These are phyloP conservation scores for Lordiphosa andalusiaca DNA, from an alignment of 2,888 invertebrate species.

Conservation along the genomic window DNA sequence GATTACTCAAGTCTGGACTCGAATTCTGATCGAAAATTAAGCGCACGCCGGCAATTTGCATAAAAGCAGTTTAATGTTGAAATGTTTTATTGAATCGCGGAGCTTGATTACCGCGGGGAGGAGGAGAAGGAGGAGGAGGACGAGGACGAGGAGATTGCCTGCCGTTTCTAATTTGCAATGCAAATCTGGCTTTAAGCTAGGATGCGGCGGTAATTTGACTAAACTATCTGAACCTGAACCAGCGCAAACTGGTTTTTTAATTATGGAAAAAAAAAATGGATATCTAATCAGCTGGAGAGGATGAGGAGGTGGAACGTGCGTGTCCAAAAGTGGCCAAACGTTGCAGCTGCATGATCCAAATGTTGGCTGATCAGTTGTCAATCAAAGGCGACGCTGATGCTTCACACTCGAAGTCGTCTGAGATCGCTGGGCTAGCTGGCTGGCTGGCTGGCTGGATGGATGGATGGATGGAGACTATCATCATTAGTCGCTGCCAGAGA, in stretches of 20 bases:
- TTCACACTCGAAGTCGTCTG: conserved; percentile 63
- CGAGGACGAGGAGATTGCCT: conserved; percentile 23
- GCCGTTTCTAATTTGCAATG: conserved; percentile 70
- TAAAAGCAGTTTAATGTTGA: conserved; percentile 78
- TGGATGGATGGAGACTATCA: conserved; percentile 42
- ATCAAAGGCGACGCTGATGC: conserved; percentile 72
- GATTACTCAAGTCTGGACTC: conserved; percentile 59
- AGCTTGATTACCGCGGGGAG: conserved; percentile 58
- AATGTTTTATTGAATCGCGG: conserved; percentile 73
- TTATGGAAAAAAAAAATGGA: conserved; percentile 55
- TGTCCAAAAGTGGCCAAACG: conserved; percentile 48
- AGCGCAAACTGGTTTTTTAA: conserved; percentile 64
- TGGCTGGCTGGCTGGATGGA: conserved; percentile 6
- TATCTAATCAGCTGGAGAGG: conserved; percentile 10
- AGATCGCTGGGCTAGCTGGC: background rate
- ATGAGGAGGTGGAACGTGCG: conserved; percentile 38
- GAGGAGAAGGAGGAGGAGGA: background rate
- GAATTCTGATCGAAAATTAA: conserved; percentile 55
- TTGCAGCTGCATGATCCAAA: conserved; percentile 37
- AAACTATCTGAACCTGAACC: conserved; percentile 61
- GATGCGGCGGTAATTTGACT: conserved; percentile 56
- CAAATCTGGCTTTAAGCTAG: conserved; percentile 44
- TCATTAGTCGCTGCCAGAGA: conserved; percentile 66
- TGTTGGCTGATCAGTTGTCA: conserved; percentile 71
- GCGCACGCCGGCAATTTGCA: conserved; percentile 75